phyloP scores from a whole-genome alignment of 2,888 invertebrate species.

The Dusona sp. region DNA sequence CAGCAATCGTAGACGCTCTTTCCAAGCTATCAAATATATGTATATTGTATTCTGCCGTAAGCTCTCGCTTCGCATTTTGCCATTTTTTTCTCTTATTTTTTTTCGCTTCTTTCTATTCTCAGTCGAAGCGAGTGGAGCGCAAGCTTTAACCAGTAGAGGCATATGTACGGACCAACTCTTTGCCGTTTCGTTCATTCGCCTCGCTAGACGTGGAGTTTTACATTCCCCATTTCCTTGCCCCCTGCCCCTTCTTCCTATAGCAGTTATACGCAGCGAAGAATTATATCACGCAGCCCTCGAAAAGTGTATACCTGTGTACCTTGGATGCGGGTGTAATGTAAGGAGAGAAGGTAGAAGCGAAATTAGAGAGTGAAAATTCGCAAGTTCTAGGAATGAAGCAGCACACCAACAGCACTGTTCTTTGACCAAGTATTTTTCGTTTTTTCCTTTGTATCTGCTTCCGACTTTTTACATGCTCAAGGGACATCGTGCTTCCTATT shows the following conservation, averaged over 20 bases:
- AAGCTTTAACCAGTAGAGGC: constrained; percentile 34
- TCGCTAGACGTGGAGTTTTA: constrained; percentile 57
- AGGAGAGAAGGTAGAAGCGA: constrained; percentile 7
- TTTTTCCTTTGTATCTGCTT: constrained; percentile 27
- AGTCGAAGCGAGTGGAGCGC: constrained; percentile 12
- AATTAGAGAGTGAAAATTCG: neutral
- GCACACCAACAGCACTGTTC: constrained; percentile 22
- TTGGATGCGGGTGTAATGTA: constrained; percentile 45
- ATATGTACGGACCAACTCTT: constrained; percentile 45
- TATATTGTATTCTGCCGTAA: constrained; percentile 8
- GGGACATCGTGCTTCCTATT: constrained; percentile 33
- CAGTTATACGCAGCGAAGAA: constrained; percentile 49
- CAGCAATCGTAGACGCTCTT: constrained; percentile 55
- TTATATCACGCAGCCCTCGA: constrained; percentile 28
- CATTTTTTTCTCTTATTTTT: constrained; percentile 22
- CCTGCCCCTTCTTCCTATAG: constrained; percentile 27
- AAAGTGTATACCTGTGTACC: constrained; percentile 47
- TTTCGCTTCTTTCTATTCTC: constrained; percentile 12
- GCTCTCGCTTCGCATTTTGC: constrained; percentile 32
- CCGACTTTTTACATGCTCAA: constrained; percentile 19
- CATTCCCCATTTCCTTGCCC: constrained; percentile 63
- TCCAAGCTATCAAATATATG: constrained; percentile 53
- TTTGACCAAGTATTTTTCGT: constrained; percentile 16
- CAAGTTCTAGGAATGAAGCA: neutral
- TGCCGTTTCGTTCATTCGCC: constrained; percentile 47